phyloP scores from a whole-genome alignment of 2,113 vertebrate species.

The Callocephalon fimbriatum region DNA sequence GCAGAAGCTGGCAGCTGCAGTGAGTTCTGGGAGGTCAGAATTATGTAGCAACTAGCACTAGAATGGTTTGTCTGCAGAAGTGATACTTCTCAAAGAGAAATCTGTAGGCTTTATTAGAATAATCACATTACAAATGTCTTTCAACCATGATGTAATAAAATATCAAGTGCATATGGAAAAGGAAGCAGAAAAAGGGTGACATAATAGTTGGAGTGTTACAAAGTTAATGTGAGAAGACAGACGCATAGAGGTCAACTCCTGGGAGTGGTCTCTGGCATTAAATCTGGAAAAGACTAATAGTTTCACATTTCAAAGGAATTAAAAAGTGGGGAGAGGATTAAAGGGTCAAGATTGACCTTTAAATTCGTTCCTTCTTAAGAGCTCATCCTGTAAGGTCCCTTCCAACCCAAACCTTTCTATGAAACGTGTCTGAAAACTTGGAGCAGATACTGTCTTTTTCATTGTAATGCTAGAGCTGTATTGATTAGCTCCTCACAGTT shows the following conservation, averaged over 20 bases:
- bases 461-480: not conserved
- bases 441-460: not conserved
- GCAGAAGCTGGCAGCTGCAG: not conserved
- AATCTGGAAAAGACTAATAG: not conserved
- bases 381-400: not conserved
- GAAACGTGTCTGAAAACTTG: not conserved
- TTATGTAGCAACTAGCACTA: rapidly evolving
- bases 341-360: not conserved
- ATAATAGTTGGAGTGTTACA: not conserved
- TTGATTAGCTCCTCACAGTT: not conserved
- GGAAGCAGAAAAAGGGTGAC: not conserved
- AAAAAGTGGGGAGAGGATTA: not conserved
- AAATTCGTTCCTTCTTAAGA: not conserved
- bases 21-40: not conserved
- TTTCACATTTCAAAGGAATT: not conserved
- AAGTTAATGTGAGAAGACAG: not conserved
- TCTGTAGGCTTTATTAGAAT: not conserved
- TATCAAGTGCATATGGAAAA: not conserved
- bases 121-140: not conserved
- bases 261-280: not conserved
- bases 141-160: not conserved
- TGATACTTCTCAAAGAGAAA: not conserved
- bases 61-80: not conserved
- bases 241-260: not conserved
- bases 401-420: not conserved